phyloP scores from a whole-genome alignment of 2,113 vertebrate genomes.

The Neodon shergylaensis region DNA sequence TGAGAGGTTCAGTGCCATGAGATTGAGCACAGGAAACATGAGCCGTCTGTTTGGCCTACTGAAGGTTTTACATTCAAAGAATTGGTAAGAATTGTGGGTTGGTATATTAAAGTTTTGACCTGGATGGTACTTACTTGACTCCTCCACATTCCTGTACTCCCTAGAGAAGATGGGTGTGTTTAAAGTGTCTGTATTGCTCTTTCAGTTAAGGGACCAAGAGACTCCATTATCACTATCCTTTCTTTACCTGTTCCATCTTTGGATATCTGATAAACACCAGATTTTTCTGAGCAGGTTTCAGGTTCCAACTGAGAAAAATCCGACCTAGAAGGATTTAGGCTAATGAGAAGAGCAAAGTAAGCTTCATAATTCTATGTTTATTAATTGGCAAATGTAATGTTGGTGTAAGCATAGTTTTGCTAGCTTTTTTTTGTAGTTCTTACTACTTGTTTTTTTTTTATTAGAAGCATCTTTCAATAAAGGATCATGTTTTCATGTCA shows the following conservation, averaged over 20 bases:
- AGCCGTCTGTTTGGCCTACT: neutral
- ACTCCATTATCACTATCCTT: neutral
- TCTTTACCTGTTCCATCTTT: slow-evolving; percentile 23
- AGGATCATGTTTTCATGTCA: neutral
- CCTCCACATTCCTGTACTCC: neutral
- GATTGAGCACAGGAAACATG: neutral
- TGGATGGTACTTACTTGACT: neutral
- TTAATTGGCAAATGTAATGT: neutral
- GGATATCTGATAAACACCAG: neutral
- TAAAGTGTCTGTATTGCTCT: neutral
- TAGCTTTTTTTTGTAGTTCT: slow-evolving; percentile 5
- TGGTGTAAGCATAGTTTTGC: neutral
- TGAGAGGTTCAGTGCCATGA: neutral
- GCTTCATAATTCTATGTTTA: neutral
- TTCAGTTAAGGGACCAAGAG: neutral
- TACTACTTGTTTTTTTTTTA: neutral
- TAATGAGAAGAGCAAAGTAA: slow-evolving; percentile 16
- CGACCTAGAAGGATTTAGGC: slow-evolving; percentile 17
- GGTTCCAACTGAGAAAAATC: slow-evolving; percentile 8
- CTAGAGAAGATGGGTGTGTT: neutral
- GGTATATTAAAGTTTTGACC: neutral
- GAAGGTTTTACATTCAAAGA: slow-evolving; percentile 15
- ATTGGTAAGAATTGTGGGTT: slow-evolving; percentile 20
- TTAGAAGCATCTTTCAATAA: neutral
- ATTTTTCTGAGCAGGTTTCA: neutral